Evolutionary conservation across 2,797 vertebrate genomes (phyloP), one percentile per base, ranked within the genome.

Genomic region (Lates japonicus): DNA sequence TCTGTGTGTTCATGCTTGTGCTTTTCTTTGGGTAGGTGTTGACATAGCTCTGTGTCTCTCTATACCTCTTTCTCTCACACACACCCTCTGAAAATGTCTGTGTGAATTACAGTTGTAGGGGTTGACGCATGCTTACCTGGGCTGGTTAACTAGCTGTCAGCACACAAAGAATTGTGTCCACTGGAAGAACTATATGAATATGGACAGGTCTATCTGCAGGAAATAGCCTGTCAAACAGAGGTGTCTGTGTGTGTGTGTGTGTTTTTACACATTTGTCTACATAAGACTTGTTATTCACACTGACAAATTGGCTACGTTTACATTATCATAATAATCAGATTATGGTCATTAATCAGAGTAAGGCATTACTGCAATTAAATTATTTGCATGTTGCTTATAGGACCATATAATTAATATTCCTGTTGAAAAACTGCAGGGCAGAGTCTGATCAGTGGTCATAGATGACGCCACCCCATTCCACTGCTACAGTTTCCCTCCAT

Each of bases 91-190:
- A 54, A 41, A 44, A 58, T 35, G 64, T 87, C 82, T 71, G 14
- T 78, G 74, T 44, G 70, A 78, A 83, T 92, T 88, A 92, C 69
- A 77, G 67, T 35, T 17, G 58, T 29, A 49, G 73, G 52, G 70
- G 67, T 73, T 44, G 85, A 85, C 70, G 69, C 78, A 17, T 57
- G 65, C 74, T 69, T 52, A 42, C 41, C 58, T 12, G 41, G 68
- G 78, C 82, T 81, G 83, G 81, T 91, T 92, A 93, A 93, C 88
- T 82, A 82, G 70, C 89, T 93, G 91, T 90, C 93, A 90, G 78
- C 54, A 39, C 54, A 69, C 77, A 29, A 59, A 80, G 84, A 87
- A 92, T 91, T 87, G 82, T 70, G 7, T 80, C 76, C 70, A 31
- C 25, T 59, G 76, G 68, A 76, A 44, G 66, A 61, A 35, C 58